These are phyloP conservation scores for Allolobophora icterica DNA, from an alignment of 2,888 invertebrate genomes.

Conservation along the genomic window DNA sequence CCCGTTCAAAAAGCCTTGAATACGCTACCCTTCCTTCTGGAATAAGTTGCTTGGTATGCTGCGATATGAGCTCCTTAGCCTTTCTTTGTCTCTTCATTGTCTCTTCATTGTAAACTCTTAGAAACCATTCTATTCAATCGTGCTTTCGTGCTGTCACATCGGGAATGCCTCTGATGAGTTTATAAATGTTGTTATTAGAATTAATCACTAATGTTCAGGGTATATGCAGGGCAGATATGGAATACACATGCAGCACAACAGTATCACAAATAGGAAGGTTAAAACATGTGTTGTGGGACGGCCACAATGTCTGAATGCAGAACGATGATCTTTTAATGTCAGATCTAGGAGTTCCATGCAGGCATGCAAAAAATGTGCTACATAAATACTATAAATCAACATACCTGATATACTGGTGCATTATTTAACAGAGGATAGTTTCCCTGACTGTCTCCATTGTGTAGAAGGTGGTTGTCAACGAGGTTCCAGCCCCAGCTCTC, in stretches of 20 bases:
- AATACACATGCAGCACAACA: not conserved
- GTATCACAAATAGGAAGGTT: not conserved
- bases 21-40: not conserved
- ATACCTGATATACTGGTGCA: slow-evolving; percentile 94
- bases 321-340: not conserved
- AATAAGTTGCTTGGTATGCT: not conserved
- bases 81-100: not conserved
- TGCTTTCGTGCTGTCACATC: not conserved
- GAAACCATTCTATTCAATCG: not conserved
- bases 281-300: not conserved
- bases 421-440: slow-evolving; percentile 92
- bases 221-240: not conserved
- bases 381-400: not conserved
- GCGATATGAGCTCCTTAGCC: not conserved
- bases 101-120: too few relatives aligned
- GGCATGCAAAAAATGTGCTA: not conserved
- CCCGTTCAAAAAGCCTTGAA: not conserved
- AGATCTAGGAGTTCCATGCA: not conserved
- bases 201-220: not conserved
- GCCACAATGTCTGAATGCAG: too few relatives aligned
- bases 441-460: slow-evolving; percentile 93
- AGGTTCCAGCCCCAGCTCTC: slow-evolving; percentile 99
- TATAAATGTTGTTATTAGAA: too few relatives aligned
- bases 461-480: slow-evolving; percentile 93
- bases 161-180: not conserved